Evolutionary conservation across 1,140 invertebrate species (phyloP), one percentile per base, ranked within the genome.

Genomic region (Coptotermes formosanus): DNA sequence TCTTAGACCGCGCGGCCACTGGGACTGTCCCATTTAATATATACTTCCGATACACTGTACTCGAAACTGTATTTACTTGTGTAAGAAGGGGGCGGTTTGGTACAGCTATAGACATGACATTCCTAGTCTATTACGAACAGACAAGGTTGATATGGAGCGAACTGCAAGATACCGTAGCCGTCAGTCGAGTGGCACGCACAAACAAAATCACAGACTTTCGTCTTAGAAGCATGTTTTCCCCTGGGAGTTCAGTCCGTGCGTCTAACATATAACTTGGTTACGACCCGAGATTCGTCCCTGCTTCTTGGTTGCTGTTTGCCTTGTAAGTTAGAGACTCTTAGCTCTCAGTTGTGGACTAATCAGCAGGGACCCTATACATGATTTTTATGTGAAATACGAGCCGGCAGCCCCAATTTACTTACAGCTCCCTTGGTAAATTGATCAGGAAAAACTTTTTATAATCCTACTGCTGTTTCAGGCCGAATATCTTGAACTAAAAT

Each of bases 321-420:
- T 75, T 75, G 64, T 75, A 14, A 75, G 64, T 75, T 75, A 75
- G n/a, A 30, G 25, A 3, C 64, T 30, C 64, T 30, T 30, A 25
- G n/a, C 25, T 14, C 64, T n/a, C 64, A 75, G 64, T 14, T 75
- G 25, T n/a, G 64, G n/a, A n/a, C 64, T 75, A 75, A 75, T 75
- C 64, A 75, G 25, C n/a, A 14, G 64, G n/a, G 25, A 25, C n/a
- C n/a, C 64, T 75, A 25, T 30, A 30, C 0, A 75, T 75, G 64
- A 30, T n/a, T 75, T 75, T 75, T 75, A 75, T 75, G 64, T 75
- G 64, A 75, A 75, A 75, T 75, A 75, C 64, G n/a, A 75, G n/a
- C 25, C 64, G 30, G 14, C 25, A n/a, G 25, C 64, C n/a, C n/a
- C 1, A 30, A 75, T 75, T 75, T 75, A n/a, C 25, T 30, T 75